Evolutionary conservation across 2,113 vertebrate genomes (phyloP).

Genomic region (Phalacrocorax aristotelis): DNA sequence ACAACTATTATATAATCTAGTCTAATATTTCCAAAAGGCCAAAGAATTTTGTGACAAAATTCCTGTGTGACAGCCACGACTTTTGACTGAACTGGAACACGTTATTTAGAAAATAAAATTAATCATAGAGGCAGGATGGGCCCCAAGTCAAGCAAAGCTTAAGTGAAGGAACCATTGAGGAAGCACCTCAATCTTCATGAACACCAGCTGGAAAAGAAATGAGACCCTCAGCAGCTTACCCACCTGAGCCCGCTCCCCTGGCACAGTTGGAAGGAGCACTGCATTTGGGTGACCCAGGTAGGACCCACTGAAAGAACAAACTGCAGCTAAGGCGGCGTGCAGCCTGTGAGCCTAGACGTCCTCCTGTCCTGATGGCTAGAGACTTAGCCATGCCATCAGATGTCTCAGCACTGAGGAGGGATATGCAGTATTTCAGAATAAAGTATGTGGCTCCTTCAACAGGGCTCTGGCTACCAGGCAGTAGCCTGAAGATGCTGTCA

Average conservation of each 20-base stretch:
- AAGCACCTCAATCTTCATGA: neutral
- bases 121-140: neutral
- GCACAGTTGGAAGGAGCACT: neutral
- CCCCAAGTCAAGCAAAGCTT: neutral
- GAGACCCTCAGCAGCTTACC: neutral
- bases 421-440: neutral
- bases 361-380: neutral
- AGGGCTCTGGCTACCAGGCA: fast-evolving
- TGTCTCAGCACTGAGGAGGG: neutral
- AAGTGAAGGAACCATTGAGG: fast-evolving
- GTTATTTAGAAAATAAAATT: neutral
- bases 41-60: neutral
- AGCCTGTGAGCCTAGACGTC: neutral
- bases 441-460: neutral
- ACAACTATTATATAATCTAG: neutral
- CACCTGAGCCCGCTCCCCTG: fast-evolving
- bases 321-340: neutral
- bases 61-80: neutral
- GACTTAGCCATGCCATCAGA: neutral
- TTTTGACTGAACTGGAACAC: constrained; percentile 1
- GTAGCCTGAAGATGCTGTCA: fast-evolving
- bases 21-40: neutral
- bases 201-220: neutral
- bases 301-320: neutral
- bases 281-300: fast-evolving